Conservation (phyloP, 2,888 invertebrate species). For the Brenthis hecate region DNA sequence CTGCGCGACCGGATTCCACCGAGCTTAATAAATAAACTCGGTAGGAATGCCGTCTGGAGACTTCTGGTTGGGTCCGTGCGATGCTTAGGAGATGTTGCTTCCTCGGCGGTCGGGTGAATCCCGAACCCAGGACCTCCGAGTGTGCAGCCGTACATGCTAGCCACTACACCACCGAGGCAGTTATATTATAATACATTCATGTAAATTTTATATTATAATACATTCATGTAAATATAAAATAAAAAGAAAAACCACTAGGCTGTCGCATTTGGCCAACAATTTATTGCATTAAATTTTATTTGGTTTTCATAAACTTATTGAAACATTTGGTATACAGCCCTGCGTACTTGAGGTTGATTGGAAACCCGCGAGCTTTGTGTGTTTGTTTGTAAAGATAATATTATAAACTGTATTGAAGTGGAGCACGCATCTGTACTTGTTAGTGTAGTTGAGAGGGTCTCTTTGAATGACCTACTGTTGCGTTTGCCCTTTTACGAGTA, state of each 20-base stretch:
- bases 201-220: no score
- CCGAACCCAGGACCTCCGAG: no score
- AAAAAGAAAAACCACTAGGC: not conserved
- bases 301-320: slow-evolving; percentile 42
- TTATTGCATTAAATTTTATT: not conserved
- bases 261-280: not conserved
- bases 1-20: no score
- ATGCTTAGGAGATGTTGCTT: no score
- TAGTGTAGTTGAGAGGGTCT: slow-evolving; percentile 2
- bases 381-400: slow-evolving; percentile 73
- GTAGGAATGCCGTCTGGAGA: no score
- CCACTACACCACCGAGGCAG: no score
- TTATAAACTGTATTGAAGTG: slow-evolving; percentile 40
- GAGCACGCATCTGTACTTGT: slow-evolving; percentile 65
- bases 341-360: slow-evolving; percentile 71
- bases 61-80: no score
- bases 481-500: not conserved
- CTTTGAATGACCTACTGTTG: slow-evolving; percentile 12
- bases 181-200: no score
- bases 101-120: no score
- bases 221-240: not conserved
- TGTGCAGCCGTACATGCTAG: no score
- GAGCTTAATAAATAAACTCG: no score
- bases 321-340: slow-evolving; percentile 66
- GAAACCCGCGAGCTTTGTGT: slow-evolving; percentile 72